A percentile compares a stretch with the other conserved stretches of the same genome.
phyloP scores from a whole-genome alignment of 2,113 vertebrate species.

The Trinectes maculatus region DNA sequence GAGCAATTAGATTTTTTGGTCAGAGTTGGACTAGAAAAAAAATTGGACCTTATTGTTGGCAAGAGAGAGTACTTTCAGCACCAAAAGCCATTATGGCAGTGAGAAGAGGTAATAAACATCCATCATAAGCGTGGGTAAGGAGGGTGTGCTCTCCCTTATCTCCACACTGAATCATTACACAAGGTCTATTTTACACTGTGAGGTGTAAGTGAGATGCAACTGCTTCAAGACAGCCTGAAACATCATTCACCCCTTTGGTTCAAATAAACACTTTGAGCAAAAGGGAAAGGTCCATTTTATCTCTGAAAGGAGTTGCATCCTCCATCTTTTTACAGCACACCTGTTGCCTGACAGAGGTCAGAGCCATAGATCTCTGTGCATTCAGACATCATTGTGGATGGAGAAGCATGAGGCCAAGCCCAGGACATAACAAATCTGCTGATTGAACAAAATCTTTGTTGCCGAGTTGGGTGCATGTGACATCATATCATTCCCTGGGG shows the following conservation, averaged over 20 bases:
- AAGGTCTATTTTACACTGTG: slow-evolving; percentile 24
- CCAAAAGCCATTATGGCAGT: slow-evolving; percentile 50
- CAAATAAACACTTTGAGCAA: not conserved
- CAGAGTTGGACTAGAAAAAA: slow-evolving; percentile 40
- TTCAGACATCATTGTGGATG: slow-evolving; percentile 65
- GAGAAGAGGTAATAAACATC: slow-evolving; percentile 49
- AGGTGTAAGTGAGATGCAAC: slow-evolving; percentile 8
- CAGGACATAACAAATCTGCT: slow-evolving; percentile 70
- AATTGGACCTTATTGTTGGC: slow-evolving; percentile 49
- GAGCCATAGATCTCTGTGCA: slow-evolving; percentile 49
- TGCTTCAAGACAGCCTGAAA: not conserved
- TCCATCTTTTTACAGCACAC: slow-evolving; percentile 43
- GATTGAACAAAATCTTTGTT: slow-evolving; percentile 79
- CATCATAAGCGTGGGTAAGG: slow-evolving; percentile 31
- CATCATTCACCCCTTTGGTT: not conserved
- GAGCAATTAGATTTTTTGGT: slow-evolving; percentile 47
- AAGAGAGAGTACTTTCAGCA: slow-evolving; percentile 35
- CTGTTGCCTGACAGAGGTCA: slow-evolving; percentile 58
- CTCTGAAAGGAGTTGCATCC: not conserved
- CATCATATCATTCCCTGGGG: slow-evolving; percentile 69
- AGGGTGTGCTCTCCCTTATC: slow-evolving; percentile 27
- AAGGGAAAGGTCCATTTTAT: not conserved
- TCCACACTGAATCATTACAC: slow-evolving; percentile 35
- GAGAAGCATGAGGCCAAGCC: slow-evolving; percentile 57
- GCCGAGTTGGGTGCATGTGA: slow-evolving; percentile 68